Evolutionary conservation across 2,888 invertebrate species (phyloP), one percentile per base, ranked within the genome.

Genomic region (Sipha maydis): DNA sequence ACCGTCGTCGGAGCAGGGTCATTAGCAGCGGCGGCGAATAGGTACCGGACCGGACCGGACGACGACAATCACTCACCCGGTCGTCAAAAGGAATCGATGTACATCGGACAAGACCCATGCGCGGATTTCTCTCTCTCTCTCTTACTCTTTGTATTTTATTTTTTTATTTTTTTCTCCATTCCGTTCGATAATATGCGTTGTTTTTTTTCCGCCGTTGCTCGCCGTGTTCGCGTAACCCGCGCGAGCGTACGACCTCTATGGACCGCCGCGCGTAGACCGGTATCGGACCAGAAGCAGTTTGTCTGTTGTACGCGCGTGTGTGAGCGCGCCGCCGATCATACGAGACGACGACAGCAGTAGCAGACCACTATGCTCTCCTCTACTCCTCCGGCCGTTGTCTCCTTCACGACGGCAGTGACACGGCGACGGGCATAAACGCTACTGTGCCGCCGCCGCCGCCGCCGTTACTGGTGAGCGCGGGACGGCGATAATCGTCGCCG

Each of bases 61-160:
- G 56, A 80, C 75, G 61, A 75, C 86, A 82, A 88, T 88, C 86
- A 82, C 86, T 88, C 86, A 75, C 86, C 86, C 86, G 86, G 80
- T 75, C 86, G 80, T 88, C 86, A 88, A 75, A 75, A 75, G 86
- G 61, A 75, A 80, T 80, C 54, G 71, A 28, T 11, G 69, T 28
- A n/a, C 85, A 25, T 61, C 61, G 61, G 21, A 5, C 21, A 9
- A 86, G 80, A 73, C 86, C 80, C 80, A 80, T 80, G 73, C 56
- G 80, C 73, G 86, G 80, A 88, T 80, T 82, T 80, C 38, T 78
- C 56, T 78, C n/a, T 61, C 54, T 19, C 34, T 56, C 31, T 75
- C 34, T n/a, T 9, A 3, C 28, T 11, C 28, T 69, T 21, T n/a
- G 69, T n/a, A 5, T 3, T 41, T 41, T 41, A 8, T 41, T 41